Evolutionary conservation across 2,888 invertebrate genomes (phyloP), one percentile per base, ranked within the genome.

Genomic region (Muschampia plurimacula): DNA sequence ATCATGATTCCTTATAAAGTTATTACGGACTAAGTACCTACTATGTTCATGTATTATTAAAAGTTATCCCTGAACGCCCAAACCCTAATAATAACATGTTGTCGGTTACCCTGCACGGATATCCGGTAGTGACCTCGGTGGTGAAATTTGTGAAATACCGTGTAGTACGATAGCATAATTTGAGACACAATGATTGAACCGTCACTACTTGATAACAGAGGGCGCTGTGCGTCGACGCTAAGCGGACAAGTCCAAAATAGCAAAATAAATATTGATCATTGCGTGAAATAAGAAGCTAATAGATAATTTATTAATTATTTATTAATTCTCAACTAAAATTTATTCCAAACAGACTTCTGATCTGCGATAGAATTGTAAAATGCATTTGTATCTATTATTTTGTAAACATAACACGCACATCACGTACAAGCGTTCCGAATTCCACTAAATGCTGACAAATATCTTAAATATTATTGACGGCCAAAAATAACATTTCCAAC

Each of bases 121-220:
- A 82, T 81, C 80, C 81, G 87, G 86, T 86, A 86, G 82, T 83
- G 79, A 80, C 75, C 77, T 77, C 73, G 78, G 76, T 75, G 82
- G 79, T 76, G 73, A 77, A 79, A 82, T 81, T 79, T 81, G 82
- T 83, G 78, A 74, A 77, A 78, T 79, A 81, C 77, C 76, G 77
- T 81, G 74, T 76, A 74, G 70, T 74, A 55, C 15, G 22, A 55
- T 22, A 75, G 76, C 78, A 79, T 81, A 81, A 82, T 82, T 76
- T 74, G 52, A 62, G 46, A 69, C 69, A 32, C n/a, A 57, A 66
- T 36, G 63, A 75, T 74, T 70, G 62, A 65, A 66, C 73, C 62
- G 44, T 65, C 62, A 84, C 89, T 82, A 83, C 84, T 78, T 85
- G 79, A 60, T 82, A 79, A 82, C 75, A 92, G 92, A 86, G 90